phyloP scores from a whole-genome alignment of 2,797 vertebrate species.

The Schizopygopsis malacanthus region DNA sequence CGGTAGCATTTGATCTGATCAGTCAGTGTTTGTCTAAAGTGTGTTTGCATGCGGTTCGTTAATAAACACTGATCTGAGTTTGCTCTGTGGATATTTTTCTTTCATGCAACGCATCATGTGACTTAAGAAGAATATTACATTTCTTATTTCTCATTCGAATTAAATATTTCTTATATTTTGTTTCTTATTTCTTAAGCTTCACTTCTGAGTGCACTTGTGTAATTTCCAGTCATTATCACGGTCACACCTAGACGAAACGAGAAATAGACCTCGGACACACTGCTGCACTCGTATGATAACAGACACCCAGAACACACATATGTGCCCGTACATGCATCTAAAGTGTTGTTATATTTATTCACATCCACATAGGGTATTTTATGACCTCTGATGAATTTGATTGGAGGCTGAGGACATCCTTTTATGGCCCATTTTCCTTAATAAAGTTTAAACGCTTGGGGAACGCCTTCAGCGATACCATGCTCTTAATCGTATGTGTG shows the following conservation, averaged over 20 bases:
- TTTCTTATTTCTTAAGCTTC: background rate
- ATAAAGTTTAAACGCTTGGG: background rate
- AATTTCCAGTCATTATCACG: background rate
- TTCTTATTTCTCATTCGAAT: too few relatives aligned
- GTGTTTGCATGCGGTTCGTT: background rate
- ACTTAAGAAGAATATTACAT: too few relatives aligned
- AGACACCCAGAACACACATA: background rate
- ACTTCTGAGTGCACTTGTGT: background rate
- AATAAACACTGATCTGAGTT: background rate
- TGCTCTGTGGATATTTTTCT: background rate
- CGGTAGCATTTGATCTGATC: too few relatives aligned
- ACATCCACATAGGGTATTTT: background rate
- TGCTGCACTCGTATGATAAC: background rate
- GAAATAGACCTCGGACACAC: background rate
- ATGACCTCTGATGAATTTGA: background rate
- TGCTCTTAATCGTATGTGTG: too few relatives aligned
- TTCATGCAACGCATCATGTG: background rate
- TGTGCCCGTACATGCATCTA: background rate
- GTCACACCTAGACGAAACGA: background rate
- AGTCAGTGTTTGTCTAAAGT: background rate
- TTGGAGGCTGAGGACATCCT: background rate
- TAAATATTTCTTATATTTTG: too few relatives aligned
- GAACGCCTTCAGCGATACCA: too few relatives aligned
- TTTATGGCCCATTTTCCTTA: background rate
- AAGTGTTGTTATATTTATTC: background rate